These are phyloP conservation scores for Uropetala carovei DNA, from an alignment of 2,888 invertebrate species.

Conservation along the genomic window DNA sequence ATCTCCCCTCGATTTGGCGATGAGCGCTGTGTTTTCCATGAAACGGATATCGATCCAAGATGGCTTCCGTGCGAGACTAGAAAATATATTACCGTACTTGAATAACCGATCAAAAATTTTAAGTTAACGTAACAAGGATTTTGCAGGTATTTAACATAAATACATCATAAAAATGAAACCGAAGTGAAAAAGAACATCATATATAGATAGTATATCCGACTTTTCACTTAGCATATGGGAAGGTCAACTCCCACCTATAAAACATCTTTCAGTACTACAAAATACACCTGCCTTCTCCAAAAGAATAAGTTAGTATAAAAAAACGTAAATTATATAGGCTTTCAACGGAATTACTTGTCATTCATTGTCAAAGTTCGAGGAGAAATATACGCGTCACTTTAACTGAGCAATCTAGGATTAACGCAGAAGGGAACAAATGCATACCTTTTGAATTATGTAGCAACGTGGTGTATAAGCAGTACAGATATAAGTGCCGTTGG, in stretches of 20 bases:
- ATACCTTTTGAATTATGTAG: slow-evolving; percentile 82
- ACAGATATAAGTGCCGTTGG: slow-evolving; percentile 80
- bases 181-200: not conserved
- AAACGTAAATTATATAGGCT: not conserved
- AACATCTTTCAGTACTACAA: not conserved
- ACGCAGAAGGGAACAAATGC: slow-evolving; percentile 1
- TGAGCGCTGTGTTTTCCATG: slow-evolving; percentile 1
- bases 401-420: not conserved
- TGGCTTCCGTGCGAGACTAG: slow-evolving; percentile 45
- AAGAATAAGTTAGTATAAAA: not conserved
- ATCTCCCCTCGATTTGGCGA: slow-evolving; percentile 20
- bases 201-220: not conserved
- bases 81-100: not conserved
- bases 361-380: not conserved
- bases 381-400: not conserved
- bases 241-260: slow-evolving; percentile 16
- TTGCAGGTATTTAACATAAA: not conserved
- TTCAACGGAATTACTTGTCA: not conserved
- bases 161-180: not conserved
- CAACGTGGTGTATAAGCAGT: slow-evolving; percentile 81
- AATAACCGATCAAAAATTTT: not conserved
- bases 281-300: not conserved
- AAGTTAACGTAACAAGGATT: not conserved
- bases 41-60: slow-evolving; percentile 50
- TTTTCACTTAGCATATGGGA: not conserved